These are phyloP conservation scores for Chelonia mydas DNA, from an alignment of 2,797 vertebrate genomes.

Conservation along the genomic window DNA sequence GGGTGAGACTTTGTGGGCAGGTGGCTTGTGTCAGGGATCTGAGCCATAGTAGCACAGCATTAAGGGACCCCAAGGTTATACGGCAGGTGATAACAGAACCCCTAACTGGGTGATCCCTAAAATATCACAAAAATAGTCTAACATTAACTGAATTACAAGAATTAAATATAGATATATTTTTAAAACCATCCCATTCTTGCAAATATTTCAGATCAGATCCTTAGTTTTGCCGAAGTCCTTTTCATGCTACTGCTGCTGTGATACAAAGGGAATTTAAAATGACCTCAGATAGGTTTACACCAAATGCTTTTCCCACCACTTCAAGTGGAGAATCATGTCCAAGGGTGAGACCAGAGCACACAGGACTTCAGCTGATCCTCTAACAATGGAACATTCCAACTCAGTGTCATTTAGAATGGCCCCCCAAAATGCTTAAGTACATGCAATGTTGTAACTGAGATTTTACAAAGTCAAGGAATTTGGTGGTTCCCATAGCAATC, in stretches of 20 bases:
- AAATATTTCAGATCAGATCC: not conserved
- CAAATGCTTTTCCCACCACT: not conserved
- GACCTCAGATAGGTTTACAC: not conserved
- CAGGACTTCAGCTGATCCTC: not conserved
- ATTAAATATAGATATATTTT: not conserved
- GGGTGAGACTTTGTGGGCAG: too few species aligned
- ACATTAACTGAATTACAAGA: not conserved
- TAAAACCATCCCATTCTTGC: not conserved
- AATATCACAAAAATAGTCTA: too few species aligned
- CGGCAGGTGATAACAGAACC: too few species aligned
- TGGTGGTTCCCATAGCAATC: not conserved
- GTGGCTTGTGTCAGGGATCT: too few species aligned
- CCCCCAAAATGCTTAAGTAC: not conserved
- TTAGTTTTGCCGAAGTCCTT: not conserved
- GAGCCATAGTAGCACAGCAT: too few species aligned
- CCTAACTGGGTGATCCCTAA: too few species aligned
- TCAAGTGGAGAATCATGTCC: not conserved
- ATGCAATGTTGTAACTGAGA: not conserved
- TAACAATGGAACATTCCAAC: rapidly evolving
- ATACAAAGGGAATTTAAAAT: rapidly evolving
- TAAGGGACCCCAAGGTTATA: too few species aligned
- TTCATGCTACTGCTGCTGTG: not conserved
- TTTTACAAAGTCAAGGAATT: not conserved
- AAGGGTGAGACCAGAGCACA: not conserved
- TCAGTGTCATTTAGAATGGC: not conserved